These are phyloP conservation scores for Stenolophus ochropezus DNA, from an alignment of 2,888 invertebrate genomes.

Conservation along the genomic window DNA sequence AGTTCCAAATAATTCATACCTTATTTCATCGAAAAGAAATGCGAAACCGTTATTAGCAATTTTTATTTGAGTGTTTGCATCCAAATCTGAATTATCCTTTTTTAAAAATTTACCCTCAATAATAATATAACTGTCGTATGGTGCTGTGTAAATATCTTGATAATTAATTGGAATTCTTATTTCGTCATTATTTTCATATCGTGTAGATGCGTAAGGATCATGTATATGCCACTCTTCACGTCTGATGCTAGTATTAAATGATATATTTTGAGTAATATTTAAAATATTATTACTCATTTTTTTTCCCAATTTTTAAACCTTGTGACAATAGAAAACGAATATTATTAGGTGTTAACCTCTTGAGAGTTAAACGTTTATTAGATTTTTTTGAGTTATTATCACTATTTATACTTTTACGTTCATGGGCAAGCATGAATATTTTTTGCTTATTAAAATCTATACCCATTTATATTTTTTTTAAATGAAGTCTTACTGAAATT, in stretches of 20 bases:
- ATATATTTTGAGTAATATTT: conserved; percentile 5
- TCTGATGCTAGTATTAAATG: background rate
- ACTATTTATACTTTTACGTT: background rate
- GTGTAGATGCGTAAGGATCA: background rate
- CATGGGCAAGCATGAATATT: background rate
- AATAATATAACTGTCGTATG: conserved; percentile 9
- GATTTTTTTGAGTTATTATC: background rate
- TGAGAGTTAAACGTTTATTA: background rate
- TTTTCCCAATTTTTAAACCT: conserved; percentile 33
- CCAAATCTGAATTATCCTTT: background rate
- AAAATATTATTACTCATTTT: conserved; percentile 17
- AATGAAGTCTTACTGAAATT: conserved; percentile 64
- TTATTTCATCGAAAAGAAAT: conserved; percentile 20
- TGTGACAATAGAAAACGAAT: conserved; percentile 1
- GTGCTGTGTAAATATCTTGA: conserved; percentile 29
- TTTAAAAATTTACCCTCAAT: conserved; percentile 26
- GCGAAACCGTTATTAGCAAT: conserved; percentile 8
- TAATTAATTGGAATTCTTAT: conserved; percentile 39
- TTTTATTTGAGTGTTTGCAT: background rate
- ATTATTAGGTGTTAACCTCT: conserved; percentile 9
- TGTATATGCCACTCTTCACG: conserved; percentile 21
- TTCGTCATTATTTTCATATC: conserved; percentile 27
- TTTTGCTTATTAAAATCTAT: background rate
- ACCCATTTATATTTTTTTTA: conserved; percentile 7
- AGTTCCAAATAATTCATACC: background rate